Conservation (phyloP, 2,113 vertebrate species). For the Herpetotheres cachinnans region DNA sequence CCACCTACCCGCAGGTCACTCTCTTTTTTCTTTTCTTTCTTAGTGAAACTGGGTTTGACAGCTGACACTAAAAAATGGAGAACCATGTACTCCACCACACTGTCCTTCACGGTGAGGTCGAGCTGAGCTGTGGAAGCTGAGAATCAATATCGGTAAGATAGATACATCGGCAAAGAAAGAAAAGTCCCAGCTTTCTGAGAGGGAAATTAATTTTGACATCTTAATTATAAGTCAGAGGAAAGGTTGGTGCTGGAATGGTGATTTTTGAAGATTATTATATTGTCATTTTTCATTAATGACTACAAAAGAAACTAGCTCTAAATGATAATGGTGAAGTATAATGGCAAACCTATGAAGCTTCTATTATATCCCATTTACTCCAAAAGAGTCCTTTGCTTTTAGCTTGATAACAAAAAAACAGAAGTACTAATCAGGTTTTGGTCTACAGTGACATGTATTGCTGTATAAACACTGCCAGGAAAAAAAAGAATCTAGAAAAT, state of each 20-base stretch:
- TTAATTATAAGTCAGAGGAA: constrained; percentile 67
- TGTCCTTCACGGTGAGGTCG: neutral
- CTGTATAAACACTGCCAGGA: neutral
- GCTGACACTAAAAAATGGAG: neutral
- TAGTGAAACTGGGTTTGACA: neutral
- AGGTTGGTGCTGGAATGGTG: constrained; percentile 50
- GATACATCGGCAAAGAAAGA: constrained; percentile 24
- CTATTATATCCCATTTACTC: constrained; percentile 11
- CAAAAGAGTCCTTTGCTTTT: constrained; percentile 14
- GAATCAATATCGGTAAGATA: constrained; percentile 29
- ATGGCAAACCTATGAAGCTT: constrained; percentile 16
- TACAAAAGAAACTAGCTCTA: constrained; percentile 58
- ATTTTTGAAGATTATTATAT: constrained; percentile 65
- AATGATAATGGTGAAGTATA: constrained; percentile 26
- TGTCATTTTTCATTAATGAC: constrained; percentile 67
- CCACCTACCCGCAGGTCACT: neutral
- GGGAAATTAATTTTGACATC: constrained; percentile 62
- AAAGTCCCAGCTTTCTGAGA: constrained; percentile 45
- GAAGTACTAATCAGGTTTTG: neutral
- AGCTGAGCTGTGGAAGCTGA: neutral
- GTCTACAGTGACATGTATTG: neutral
- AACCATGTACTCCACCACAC: neutral
- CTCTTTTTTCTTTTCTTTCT: neutral
- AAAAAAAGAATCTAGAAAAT: neutral
- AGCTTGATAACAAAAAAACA: constrained; percentile 22